Percentiles rank a stretch among this genome's conserved stretches.
phyloP scores from a whole-genome alignment of 2,113 vertebrate genomes.

The Hippolais icterina region DNA sequence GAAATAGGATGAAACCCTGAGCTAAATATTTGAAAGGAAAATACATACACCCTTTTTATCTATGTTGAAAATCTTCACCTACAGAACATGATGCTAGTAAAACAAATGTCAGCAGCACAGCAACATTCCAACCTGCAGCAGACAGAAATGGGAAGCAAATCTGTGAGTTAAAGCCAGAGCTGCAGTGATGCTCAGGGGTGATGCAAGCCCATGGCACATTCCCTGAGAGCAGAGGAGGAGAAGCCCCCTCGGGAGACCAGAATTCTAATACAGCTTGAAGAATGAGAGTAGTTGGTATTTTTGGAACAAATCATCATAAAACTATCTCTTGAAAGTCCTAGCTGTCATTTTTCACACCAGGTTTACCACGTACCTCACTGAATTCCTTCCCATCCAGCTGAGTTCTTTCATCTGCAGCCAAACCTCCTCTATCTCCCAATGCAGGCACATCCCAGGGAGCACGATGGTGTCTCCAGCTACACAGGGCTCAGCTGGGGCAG shows the following conservation, averaged over 20 bases:
- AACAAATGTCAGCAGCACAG: not conserved
- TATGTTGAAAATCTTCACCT: not conserved
- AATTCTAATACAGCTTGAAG: not conserved
- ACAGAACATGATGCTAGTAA: not conserved
- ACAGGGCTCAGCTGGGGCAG: not conserved
- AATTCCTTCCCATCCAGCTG: not conserved
- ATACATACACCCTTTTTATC: not conserved
- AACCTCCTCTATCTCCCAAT: not conserved
- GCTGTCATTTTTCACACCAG: not conserved
- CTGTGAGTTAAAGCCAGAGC: not conserved
- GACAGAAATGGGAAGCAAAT: not conserved
- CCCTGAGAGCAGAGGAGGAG: not conserved
- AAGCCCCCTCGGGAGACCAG: not conserved
- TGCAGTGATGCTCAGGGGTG: not conserved
- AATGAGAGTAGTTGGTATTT: not conserved
- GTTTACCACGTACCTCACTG: not conserved
- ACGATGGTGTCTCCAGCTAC: not conserved
- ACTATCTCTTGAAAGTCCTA: not conserved
- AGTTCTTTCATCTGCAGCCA: not conserved
- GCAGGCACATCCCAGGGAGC: not conserved
- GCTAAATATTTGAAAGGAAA: not conserved
- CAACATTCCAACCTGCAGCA: not conserved
- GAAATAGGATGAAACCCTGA: not conserved
- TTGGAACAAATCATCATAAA: not conserved
- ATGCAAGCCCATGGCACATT: accelerated